Base-by-base conservation (phyloP, 2,888 invertebrate genomes). In the Ptycholaimellus sp. region DNA sequence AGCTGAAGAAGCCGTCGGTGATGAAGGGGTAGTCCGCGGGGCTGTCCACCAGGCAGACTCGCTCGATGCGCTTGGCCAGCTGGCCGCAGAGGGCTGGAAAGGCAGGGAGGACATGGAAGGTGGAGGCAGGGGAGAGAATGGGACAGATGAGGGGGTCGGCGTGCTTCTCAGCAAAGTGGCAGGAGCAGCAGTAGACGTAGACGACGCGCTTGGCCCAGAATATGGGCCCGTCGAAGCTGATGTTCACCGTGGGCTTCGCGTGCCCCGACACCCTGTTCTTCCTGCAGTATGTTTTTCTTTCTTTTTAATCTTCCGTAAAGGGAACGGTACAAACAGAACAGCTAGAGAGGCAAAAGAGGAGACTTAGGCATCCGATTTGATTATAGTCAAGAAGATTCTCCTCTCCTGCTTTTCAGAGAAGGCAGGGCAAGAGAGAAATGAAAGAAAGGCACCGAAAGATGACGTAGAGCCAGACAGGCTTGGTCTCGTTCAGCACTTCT, bases 1-100 rank as follows among this genome's bases (percentile, higher is more conserved):
- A 56, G 21, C 45, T 43, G 44, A 58, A 56, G 39, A 56, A 45
- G 9, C 45, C 43, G 40, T 56, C 57, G 13, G 56, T 52, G 16
- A 56, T 43, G 41, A 57, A 56, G 5, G 56, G 49, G 40, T 58
- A 57, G 42, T 56, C 55, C 16, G 57, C 47, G 5, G 56, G 56
- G 27, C 49, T 50, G 42, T 56, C 56, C 33, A 56, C 56, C 38
- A 57, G 42, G 42, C 56, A 56, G 9, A 56, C 48, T 18, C 56
- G 45, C 44, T 54, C 51, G 29, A 56, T 50, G 25, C 51, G 46
- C n/a, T 46, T 45, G 29, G 49, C 47, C 37, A 52, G 47, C 38
- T 51, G 47, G 7, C 45, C 43, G 19, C 51, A 42, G 31, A 55
- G 46, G 17, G 46, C 42, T n/a, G 2, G 6, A 38, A 27, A 18